Evolutionary conservation across 2,797 vertebrate species (phyloP).

Genomic region (Hozukius guyotensis): DNA sequence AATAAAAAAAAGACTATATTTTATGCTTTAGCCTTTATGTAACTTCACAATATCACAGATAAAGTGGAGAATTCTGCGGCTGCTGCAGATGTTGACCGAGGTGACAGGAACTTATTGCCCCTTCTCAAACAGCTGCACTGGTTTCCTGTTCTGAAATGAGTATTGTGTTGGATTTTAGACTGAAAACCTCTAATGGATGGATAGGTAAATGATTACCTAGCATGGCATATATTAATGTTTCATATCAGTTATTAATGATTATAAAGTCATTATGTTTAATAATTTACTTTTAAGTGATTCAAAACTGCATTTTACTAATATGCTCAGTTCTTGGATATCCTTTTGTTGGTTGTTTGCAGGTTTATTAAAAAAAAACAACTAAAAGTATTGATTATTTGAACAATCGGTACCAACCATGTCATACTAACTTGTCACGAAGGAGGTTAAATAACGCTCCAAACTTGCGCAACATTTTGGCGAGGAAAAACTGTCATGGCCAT

Average conservation of each 20-base stretch:
- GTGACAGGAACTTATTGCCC: not conserved
- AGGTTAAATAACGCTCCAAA: no score
- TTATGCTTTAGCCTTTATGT: not conserved
- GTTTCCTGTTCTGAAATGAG: not conserved
- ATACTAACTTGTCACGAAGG: no score
- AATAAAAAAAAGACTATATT: not conserved
- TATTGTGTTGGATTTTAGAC: not conserved
- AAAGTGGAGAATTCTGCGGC: not conserved
- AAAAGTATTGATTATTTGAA: no score
- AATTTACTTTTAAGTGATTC: constrained; percentile 42
- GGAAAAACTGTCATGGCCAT: no score
- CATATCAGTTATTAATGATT: constrained; percentile 54
- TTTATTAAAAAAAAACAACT: not conserved
- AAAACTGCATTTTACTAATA: not conserved
- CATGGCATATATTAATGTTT: constrained; percentile 40
- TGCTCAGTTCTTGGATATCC: not conserved
- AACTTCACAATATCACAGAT: not conserved
- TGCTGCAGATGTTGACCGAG: not conserved
- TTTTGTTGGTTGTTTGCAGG: not conserved
- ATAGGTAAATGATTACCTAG: constrained; percentile 46
- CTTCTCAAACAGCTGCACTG: not conserved
- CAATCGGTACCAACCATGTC: no score
- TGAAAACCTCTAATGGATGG: not conserved
- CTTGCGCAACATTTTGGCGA: no score
- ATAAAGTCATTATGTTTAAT: constrained; percentile 55